Base-by-base conservation (phyloP, 2,888 invertebrate species). In the Cantharis flavilabris region DNA sequence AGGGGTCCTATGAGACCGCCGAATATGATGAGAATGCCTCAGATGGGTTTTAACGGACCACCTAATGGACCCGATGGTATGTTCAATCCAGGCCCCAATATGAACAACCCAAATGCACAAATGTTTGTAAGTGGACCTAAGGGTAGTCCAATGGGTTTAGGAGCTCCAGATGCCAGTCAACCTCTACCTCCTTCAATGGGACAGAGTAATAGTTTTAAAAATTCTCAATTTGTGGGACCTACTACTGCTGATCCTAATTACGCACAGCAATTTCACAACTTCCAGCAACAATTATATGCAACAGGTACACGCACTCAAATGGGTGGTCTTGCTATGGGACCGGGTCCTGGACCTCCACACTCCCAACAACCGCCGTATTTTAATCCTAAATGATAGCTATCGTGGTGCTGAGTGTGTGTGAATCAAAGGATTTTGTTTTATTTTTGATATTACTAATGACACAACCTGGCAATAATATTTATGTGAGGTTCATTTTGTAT, bases 261-360 rank as follows among this genome's bases (percentile, higher is more conserved):
- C 90, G 97, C 97, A 85, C 96, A 96, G 88, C 97, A 97, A 91
- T 97, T 95, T 90, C 97, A 97, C 89, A 96, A 97, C 89, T 97
- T 97, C 91, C 97, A 97, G 87, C 97, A 97, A 88, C 97, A 97
- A 89, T 89, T 97, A 83, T 97, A 97, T 89, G 97, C 97, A 79
- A 97, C 97, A 70, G 93, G 93, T 81, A 94, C 94, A 63, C 90
- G 94, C 82, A 92, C 91, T 86, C 92, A 92, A 83, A 89, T 89
- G 86, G 88, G 88, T 77, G 88, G 87, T 75, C 88, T 87, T 81
- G 84, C 85, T 33, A 88, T 88, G 86, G 88, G 88, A 7, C 87
- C 87, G 30, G 90, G 90, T 70, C 90, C 90, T 26, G 90, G 90
- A 71, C 90, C 90, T 20, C 88, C 87, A 67, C 85, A 84, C 71